These are phyloP conservation scores for Sebastes kiyomatsui DNA, from an alignment of 2,797 vertebrate genomes.

Conservation along the genomic window DNA sequence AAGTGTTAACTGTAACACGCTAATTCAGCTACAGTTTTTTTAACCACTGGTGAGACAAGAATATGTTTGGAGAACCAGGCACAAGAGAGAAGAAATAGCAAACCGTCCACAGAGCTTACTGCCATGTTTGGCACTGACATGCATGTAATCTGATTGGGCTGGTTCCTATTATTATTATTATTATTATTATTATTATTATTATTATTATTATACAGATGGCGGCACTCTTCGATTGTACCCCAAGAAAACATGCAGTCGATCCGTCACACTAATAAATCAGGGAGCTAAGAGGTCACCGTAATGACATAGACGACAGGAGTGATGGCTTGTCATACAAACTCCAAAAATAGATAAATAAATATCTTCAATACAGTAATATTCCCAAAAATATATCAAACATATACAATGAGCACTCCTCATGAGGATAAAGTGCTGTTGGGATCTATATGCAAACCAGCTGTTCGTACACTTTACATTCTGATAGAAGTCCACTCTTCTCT, in stretches of 20 bases:
- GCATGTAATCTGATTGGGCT: conserved; percentile 67
- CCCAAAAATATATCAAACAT: conserved; percentile 63
- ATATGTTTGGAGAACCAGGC: conserved; percentile 66
- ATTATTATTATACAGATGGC: conserved; percentile 27
- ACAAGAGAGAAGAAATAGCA: conserved; percentile 72
- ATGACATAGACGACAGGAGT: conserved; percentile 15
- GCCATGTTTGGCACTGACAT: conserved; percentile 76
- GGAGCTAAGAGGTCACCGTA: conserved; percentile 20
- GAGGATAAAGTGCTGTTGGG: conserved; percentile 48
- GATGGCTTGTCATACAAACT: conserved; percentile 66
- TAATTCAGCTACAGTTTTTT: conserved; percentile 69
- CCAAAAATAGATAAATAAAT: conserved; percentile 61
- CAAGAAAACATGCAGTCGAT: conserved; percentile 64
- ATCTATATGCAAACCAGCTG: conserved; percentile 37
- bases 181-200: conserved; percentile 1
- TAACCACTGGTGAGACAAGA: conserved; percentile 57
- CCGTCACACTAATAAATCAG: conserved; percentile 32
- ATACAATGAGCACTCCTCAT: conserved; percentile 53
- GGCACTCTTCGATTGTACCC: conserved; percentile 9
- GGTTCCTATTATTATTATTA: conserved; percentile 39
- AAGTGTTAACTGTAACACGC: conserved; percentile 76
- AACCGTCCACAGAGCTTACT: conserved; percentile 70
- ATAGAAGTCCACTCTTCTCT: conserved; percentile 26
- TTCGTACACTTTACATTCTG: conserved; percentile 37
- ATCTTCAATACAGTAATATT: conserved; percentile 32